Evolutionary conservation across 2,797 vertebrate species (phyloP), one percentile per base, ranked within the genome.

Genomic region (Miopithecus talapoin): DNA sequence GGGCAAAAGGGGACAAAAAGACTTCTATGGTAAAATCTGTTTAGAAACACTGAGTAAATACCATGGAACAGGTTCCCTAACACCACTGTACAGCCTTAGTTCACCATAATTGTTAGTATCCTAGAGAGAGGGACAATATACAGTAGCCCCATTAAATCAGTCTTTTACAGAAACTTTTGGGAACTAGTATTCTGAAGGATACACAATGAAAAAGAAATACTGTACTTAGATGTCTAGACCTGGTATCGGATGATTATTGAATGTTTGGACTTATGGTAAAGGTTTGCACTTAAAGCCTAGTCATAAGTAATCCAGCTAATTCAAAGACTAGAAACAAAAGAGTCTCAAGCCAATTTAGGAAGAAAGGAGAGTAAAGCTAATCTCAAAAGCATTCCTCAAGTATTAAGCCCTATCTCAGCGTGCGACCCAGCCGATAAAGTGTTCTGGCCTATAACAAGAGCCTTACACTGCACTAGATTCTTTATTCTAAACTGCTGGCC

Each of bases 271-370:
- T 91, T 87, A 64, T 24, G 87, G 84, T 53, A 92, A 92, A 7
- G 13, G 13, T 7, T 92, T 89, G 30, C 57, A 17, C 13, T 91
- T 64, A 85, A 10, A 94, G 33, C 1, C 46, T 68, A 12, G 9
- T 72, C 53, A 53, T 78, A 92, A 81, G 55, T 8, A 93, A 61
- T 55, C 39, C 41, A 85, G 36, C 7, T 84, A 89, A 89, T 68
- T 92, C n/a, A 90, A 89, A 94, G 80, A 94, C 43, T 46, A 95
- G 68, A 94, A 92, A 68, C n/a, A 79, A 2, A 76, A 79, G 43
- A 61, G 28, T 83, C 59, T 59, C 68, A 50, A 95, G 36, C 4
- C 17, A 43, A 50, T 85, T 55, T 85, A 59, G 22, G 30, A 68
- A 78, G 36, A 83, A 55, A 59, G 22, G 16, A 86, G 11, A 41